phyloP scores from a whole-genome alignment of 2,888 invertebrate genomes.

The Drosophila helvetica region DNA sequence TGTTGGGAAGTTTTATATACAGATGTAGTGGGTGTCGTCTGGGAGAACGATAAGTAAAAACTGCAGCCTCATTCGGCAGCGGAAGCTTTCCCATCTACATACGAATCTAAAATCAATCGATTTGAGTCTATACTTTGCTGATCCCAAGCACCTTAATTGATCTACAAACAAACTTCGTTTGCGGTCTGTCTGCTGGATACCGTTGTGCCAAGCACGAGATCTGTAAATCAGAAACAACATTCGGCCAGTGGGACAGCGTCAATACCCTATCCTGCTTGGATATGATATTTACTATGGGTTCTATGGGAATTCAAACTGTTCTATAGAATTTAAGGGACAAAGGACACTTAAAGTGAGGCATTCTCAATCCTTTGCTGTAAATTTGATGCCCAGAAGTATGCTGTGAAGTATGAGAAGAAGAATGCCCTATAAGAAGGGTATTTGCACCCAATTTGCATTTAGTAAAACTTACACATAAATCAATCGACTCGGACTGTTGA shows the following conservation, averaged over 20 bases:
- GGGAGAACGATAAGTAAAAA: conserved; percentile 16
- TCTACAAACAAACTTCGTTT: conserved; percentile 21
- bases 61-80: conserved; percentile 49
- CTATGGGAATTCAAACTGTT: no score
- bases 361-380: not conserved
- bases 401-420: no score
- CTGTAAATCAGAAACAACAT: conserved; percentile 1
- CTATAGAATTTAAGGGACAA: no score
- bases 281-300: no score
- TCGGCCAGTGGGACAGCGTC: conserved; percentile 13
- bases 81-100: conserved; percentile 28
- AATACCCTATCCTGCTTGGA: no score
- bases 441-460: not conserved
- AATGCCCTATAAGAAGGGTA: no score
- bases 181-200: conserved; percentile 4
- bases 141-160: conserved; percentile 20
- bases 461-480: not conserved
- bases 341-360: no score
- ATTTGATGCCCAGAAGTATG: not conserved
- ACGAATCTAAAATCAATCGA: conserved; percentile 17
- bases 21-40: not conserved
- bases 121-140: conserved; percentile 3
- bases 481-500: not conserved
- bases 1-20: conserved; percentile 14
- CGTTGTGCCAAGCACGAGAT: conserved; percentile 36